A percentile compares a stretch with the other conserved stretches of the same genome.
Conservation (phyloP, 2,797 vertebrate genomes). For the Hylomyscus alleni region DNA sequence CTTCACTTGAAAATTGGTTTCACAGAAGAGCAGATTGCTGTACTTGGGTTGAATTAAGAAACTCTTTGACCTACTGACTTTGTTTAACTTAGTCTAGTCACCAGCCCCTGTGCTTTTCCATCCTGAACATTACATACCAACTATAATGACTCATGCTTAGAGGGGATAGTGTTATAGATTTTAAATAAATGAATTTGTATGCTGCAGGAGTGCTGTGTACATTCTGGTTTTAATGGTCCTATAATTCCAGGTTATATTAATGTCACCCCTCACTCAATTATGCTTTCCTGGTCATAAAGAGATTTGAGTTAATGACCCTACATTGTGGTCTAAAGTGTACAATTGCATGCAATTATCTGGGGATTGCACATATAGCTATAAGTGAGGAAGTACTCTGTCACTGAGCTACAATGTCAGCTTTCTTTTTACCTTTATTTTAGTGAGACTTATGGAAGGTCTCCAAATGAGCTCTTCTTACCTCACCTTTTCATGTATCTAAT, state of each 20-base stretch:
- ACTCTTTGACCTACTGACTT: neutral
- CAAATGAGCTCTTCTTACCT: neutral
- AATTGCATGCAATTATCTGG: neutral
- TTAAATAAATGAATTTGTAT: neutral
- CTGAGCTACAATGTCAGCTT: neutral
- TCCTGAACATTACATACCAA: neutral
- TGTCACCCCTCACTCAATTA: neutral
- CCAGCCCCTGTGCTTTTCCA: neutral
- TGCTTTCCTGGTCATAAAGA: neutral
- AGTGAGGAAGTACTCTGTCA: neutral
- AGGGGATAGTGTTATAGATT: neutral
- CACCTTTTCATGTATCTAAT: neutral
- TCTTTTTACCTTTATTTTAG: neutral
- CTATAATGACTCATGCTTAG: neutral
- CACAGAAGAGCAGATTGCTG: neutral
- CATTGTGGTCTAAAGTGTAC: neutral
- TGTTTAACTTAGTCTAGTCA: neutral
- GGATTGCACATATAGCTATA: neutral
- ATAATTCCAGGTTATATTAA: neutral
- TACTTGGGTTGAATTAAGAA: neutral
- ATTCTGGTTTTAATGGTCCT: neutral
- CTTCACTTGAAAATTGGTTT: constrained; percentile 63
- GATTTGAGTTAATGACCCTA: neutral
- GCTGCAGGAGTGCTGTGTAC: neutral
- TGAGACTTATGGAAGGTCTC: neutral